Percentiles rank a stretch among this genome's conserved stretches.
Conservation (phyloP, 2,113 vertebrate genomes). For the Okapia johnstoni region DNA sequence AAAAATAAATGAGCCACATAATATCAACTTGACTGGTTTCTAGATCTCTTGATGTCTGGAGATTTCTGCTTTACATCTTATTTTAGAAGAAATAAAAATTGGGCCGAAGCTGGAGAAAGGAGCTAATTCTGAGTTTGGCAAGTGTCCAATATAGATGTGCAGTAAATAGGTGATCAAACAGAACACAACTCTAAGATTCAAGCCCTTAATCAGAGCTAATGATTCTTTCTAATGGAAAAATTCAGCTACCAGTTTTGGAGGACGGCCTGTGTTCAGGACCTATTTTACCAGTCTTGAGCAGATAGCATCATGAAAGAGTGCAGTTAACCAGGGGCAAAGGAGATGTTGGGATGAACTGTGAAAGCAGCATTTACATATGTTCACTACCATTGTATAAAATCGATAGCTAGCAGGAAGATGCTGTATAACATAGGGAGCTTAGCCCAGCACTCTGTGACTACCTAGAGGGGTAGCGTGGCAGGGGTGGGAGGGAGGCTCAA, state of each 20-base stretch:
- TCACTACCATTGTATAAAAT: neutral
- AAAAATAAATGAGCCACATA: neutral
- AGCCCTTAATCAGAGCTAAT: neutral
- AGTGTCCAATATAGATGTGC: neutral
- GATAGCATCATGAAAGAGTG: neutral
- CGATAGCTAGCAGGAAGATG: neutral
- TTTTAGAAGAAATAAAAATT: slow-evolving; percentile 34
- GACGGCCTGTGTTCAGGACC: neutral
- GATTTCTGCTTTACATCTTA: neutral
- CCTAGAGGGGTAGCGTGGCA: neutral
- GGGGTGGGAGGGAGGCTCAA: neutral
- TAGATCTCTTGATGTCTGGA: neutral
- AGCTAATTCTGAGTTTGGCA: neutral
- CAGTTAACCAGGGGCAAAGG: neutral
- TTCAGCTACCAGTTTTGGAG: neutral
- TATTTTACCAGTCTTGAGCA: neutral
- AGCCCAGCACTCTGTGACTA: neutral
- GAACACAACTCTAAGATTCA: neutral
- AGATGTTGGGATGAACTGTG: neutral
- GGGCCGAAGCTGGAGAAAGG: neutral
- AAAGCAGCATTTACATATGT: neutral
- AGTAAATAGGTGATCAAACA: neutral
- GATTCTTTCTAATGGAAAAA: slow-evolving; percentile 24
- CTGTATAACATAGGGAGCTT: neutral
- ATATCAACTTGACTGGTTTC: neutral